These are phyloP conservation scores for Campaea margaritaria DNA, from an alignment of 2,888 invertebrate genomes.

Conservation along the genomic window DNA sequence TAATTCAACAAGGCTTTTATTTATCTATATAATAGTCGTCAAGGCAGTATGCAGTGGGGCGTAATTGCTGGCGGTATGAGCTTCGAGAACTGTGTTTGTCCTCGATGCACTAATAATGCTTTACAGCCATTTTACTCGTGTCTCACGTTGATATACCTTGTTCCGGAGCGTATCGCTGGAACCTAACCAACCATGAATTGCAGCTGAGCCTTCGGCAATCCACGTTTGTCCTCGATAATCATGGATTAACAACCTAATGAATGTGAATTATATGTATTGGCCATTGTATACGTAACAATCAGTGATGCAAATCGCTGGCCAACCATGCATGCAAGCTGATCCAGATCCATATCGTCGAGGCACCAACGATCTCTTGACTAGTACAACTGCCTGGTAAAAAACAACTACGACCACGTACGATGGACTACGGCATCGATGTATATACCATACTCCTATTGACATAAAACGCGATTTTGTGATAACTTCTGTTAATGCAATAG, in stretches of 20 bases:
- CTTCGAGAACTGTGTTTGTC: too few species aligned
- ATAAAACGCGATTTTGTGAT: too few species aligned
- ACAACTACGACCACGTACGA: too few species aligned
- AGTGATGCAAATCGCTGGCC: conserved; percentile 46
- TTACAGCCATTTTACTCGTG: too few species aligned
- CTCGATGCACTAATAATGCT: too few species aligned
- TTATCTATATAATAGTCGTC: too few species aligned
- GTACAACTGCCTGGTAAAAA: not conserved
- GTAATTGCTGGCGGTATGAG: too few species aligned
- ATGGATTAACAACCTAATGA: too few species aligned
- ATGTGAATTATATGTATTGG: conserved; percentile 16
- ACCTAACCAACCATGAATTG: conserved; percentile 40
- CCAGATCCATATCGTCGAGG: conserved; percentile 2
- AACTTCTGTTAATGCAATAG: not conserved
- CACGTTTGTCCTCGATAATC: not conserved
- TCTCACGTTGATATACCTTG: not conserved
- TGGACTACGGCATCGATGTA: too few species aligned
- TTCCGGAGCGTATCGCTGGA: conserved; percentile 44
- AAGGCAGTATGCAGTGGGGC: too few species aligned
- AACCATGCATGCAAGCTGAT: conserved; percentile 42
- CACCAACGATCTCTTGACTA: not conserved
- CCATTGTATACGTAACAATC: not conserved
- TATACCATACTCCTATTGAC: too few species aligned
- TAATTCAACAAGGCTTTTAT: too few species aligned
- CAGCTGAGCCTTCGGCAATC: conserved; percentile 18